These are phyloP conservation scores for Cardiocondyla obscurior DNA, from an alignment of 1,140 invertebrate species.

Conservation along the genomic window DNA sequence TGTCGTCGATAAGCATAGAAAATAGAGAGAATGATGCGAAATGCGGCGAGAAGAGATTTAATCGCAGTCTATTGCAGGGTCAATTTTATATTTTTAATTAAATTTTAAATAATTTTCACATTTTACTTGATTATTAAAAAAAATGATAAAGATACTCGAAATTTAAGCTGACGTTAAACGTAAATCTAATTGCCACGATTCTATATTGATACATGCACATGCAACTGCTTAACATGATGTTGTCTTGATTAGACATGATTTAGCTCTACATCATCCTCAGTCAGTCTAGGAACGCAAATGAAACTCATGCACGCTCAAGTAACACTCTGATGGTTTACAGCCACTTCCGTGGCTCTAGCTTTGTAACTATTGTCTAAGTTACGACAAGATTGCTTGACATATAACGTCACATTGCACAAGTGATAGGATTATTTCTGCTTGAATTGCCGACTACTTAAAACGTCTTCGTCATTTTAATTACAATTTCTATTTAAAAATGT, in stretches of 20 bases:
- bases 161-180: background rate
- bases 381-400: background rate
- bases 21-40: background rate
- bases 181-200: background rate
- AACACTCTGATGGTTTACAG: background rate
- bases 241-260: background rate
- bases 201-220: background rate
- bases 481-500: background rate
- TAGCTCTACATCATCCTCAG: background rate
- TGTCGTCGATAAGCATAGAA: conserved; percentile 41
- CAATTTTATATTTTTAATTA: background rate
- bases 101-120: background rate
- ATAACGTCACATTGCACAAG: background rate
- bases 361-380: background rate
- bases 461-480: background rate
- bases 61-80: background rate
- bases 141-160: background rate
- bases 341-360: background rate
- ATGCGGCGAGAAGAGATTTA: background rate
- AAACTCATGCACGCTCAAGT: background rate
- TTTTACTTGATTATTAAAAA: background rate
- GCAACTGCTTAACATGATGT: background rate
- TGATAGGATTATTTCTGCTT: background rate
- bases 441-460: background rate
- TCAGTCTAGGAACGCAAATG: background rate